Evolutionary conservation across 2,797 vertebrate genomes (phyloP).

Genomic region (Hirundo rustica): DNA sequence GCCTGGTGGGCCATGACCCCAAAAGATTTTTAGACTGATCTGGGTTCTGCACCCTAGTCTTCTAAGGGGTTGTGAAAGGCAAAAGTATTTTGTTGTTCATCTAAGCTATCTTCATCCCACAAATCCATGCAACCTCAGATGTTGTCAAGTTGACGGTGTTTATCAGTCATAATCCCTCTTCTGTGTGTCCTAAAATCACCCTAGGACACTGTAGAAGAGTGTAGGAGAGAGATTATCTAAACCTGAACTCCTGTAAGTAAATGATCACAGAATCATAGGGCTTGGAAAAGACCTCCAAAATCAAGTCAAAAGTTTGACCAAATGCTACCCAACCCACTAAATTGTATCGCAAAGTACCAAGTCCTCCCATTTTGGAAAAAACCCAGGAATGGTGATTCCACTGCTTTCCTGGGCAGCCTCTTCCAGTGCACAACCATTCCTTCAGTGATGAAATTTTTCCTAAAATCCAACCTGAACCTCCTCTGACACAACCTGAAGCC

Average conservation of each 20-base stretch:
- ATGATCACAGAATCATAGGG: not conserved
- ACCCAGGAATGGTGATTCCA: not conserved
- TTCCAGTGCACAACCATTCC: not conserved
- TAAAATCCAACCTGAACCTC: not conserved
- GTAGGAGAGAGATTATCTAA: not conserved
- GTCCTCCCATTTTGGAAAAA: not conserved
- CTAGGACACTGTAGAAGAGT: not conserved
- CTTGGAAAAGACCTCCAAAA: not conserved
- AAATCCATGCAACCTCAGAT: not conserved
- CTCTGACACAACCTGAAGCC: not conserved
- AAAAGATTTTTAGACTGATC: not conserved
- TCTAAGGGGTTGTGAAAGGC: not conserved
- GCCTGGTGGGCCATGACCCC: not conserved
- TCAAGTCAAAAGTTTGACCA: not conserved
- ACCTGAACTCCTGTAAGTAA: not conserved
- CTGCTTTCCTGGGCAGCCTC: not conserved
- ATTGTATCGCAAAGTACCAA: not conserved
- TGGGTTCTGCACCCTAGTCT: not conserved
- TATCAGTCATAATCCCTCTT: not conserved
- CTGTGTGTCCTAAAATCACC: not conserved
- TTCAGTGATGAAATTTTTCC: not conserved
- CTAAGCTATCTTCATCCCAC: not conserved
- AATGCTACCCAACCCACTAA: not conserved
- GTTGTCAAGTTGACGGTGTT: not conserved
- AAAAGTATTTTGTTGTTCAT: not conserved